Evolutionary conservation across 2,113 vertebrate species (phyloP).

Genomic region (Pluvialis apricaria): DNA sequence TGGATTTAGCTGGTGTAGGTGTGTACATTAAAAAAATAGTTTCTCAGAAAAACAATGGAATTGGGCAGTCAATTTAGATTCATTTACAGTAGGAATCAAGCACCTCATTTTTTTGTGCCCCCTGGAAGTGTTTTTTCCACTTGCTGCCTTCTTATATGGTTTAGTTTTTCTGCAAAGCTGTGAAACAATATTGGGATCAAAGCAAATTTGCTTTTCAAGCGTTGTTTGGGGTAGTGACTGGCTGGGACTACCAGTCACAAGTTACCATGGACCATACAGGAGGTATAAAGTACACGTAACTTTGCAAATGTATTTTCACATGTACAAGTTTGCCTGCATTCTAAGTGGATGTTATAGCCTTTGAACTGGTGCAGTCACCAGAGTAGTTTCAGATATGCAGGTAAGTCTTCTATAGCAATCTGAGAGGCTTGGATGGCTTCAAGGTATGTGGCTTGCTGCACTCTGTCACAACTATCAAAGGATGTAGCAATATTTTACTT

Average conservation of each 20-base stretch:
- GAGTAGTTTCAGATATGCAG: neutral
- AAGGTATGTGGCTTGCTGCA: neutral
- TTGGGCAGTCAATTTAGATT: neutral
- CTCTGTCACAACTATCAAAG: neutral
- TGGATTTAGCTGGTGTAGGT: neutral
- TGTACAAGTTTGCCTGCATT: neutral
- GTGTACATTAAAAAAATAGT: neutral
- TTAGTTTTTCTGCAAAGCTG: neutral
- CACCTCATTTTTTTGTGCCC: neutral
- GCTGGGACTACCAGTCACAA: neutral
- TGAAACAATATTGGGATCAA: neutral
- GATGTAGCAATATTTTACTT: neutral
- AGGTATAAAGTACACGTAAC: neutral
- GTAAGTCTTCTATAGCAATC: neutral
- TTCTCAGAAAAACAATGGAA: neutral
- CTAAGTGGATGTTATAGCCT: neutral
- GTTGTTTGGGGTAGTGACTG: neutral
- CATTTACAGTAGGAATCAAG: neutral
- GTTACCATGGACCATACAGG: too few species aligned
- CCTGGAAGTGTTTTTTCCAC: neutral
- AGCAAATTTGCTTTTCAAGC: neutral
- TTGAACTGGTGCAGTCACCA: neutral
- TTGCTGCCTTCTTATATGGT: neutral
- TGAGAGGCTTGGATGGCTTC: neutral
- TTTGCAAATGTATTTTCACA: fast-evolving